Evolutionary conservation across 2,888 invertebrate species (phyloP), one percentile per base, ranked within the genome.

Genomic region (Orthosia gothica): DNA sequence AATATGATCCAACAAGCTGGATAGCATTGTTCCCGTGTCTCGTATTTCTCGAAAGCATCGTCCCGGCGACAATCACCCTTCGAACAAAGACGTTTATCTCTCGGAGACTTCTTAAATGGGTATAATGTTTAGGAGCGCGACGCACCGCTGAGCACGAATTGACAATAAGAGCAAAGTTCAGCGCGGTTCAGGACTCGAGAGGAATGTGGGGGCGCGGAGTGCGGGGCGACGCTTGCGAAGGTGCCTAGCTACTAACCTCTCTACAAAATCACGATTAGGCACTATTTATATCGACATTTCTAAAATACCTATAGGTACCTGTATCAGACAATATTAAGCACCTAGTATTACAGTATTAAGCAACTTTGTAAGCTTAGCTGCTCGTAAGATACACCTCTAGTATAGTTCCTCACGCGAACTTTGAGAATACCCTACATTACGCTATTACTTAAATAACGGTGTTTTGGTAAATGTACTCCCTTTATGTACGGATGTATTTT

Each of bases 91-190:
- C 89, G 90, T 92, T 92, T 93, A 92, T 91, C 91, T 90, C 83
- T 77, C 78, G 84, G 78, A 90, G 89, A 89, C 89, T 90, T 93
- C 93, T 91, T 90, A 93, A 94, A 93, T 90, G 90, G 91, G 89
- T 91, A 92, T 92, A 93, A 91, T 90, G 91, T 91, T 92, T 92
- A 91, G 88, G 89, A 92, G 90, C 90, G 92, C 90, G 92, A 95
- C 94, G 94, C 94, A 95, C 92, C 90, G 91, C 89, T 92, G 92
- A 94, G 94, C 95, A 96, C 95, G 95, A 95, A 94, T 95, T 95
- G 95, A 95, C 96, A 96, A 95, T 96, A 95, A 96, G 96, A 95
- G 94, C 95, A 96, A 96, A 96, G 96, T 95, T 96, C 96, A 96
- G 92, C 93, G 89, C 91, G 92, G 96, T 94, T 95, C 95, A 95